Conservation (phyloP, 2,113 vertebrate species). For the Forbesichthys papilliferus region DNA sequence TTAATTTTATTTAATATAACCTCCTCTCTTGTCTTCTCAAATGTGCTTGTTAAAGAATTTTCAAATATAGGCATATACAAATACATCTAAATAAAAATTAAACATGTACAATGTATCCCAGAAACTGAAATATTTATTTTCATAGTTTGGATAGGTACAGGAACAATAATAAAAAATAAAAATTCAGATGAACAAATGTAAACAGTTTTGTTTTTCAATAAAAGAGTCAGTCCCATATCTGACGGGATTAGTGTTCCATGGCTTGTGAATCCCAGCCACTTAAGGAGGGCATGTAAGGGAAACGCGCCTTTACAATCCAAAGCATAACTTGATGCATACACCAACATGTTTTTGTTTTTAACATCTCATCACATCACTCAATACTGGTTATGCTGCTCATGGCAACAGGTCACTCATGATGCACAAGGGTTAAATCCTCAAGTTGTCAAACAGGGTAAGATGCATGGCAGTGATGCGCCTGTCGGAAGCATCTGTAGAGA, state of each 20-base stretch:
- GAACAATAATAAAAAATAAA: slow-evolving; percentile 12
- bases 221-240: slow-evolving; percentile 46
- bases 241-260: slow-evolving; percentile 44
- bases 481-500: slow-evolving; percentile 81
- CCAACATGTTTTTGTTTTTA: slow-evolving; percentile 50
- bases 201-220: slow-evolving; percentile 47
- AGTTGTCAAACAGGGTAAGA: slow-evolving; percentile 77
- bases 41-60: neutral
- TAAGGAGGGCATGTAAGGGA: slow-evolving; percentile 40
- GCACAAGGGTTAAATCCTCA: slow-evolving; percentile 66
- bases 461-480: slow-evolving; percentile 75
- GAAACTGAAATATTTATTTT: slow-evolving; percentile 45
- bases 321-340: slow-evolving; percentile 45
- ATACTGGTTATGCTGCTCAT: slow-evolving; percentile 56
- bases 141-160: slow-evolving; percentile 35
- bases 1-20: slow-evolving; percentile 44
- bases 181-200: slow-evolving; percentile 50
- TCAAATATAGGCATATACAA: slow-evolving; percentile 39
- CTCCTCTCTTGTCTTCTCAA: slow-evolving; percentile 15
- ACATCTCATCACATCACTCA: slow-evolving; percentile 58
- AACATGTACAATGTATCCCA: slow-evolving; percentile 42
- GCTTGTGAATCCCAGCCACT: slow-evolving; percentile 48
- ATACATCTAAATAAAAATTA: slow-evolving; percentile 36
- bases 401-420: slow-evolving; percentile 68
- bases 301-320: slow-evolving; percentile 53